Conservation (phyloP, 2,888 invertebrate genomes). For the Glomeris marginata region DNA sequence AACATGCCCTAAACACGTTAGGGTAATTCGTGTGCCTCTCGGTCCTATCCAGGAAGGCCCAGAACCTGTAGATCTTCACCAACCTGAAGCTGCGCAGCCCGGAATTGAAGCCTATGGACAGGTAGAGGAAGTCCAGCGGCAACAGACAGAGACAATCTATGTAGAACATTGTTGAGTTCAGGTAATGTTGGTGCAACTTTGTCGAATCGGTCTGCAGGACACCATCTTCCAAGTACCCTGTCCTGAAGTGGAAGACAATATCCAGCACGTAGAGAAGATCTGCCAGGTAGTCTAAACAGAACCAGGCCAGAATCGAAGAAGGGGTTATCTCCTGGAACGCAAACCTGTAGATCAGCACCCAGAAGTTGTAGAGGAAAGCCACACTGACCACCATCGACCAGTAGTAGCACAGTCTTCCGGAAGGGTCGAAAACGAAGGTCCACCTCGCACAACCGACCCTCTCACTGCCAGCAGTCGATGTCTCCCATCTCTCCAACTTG, state of each 20-base stretch:
- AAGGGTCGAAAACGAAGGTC: conserved; percentile 97
- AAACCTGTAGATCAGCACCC: conserved; percentile 97
- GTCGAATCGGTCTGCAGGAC: conserved; percentile 90
- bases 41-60: conserved; percentile 96
- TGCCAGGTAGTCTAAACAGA: conserved; percentile 90
- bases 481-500: conserved; percentile 29
- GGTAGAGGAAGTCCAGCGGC: conserved; percentile 93
- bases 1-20: conserved; percentile 59
- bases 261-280: conserved; percentile 93
- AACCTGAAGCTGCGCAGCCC: conserved; percentile 88
- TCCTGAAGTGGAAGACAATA: conserved; percentile 93
- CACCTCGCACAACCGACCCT: conserved; percentile 57
- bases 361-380: conserved; percentile 91
- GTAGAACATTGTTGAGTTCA: conserved; percentile 96
- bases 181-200: conserved; percentile 88
- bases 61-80: conserved; percentile 94
- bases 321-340: conserved; percentile 54
- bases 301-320: conserved; percentile 84
- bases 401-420: conserved; percentile 88
- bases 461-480: conserved; percentile 35
- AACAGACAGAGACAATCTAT: conserved; percentile 95
- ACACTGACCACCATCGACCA: conserved; percentile 95
- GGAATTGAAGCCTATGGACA: conserved; percentile 88
- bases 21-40: conserved; percentile 98
- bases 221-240: conserved; percentile 93